These are phyloP conservation scores for western clawed frog (Xenopus tropicalis) DNA, from an alignment of 2,113 vertebrate genomes.

Conservation along the genomic window DNA sequence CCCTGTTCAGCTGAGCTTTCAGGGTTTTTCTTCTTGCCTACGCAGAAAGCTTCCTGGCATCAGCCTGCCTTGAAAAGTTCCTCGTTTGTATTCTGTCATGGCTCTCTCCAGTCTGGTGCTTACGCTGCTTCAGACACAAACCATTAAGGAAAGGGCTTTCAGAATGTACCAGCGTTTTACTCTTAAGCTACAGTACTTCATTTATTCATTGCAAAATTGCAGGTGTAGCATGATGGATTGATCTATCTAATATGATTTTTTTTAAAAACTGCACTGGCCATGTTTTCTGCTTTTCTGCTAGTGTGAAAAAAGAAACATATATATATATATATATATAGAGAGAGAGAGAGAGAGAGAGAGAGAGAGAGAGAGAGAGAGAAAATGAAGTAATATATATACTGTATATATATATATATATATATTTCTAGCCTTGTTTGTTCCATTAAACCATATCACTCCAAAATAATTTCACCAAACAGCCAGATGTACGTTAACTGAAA, in stretches of 20 bases:
- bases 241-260: constrained; percentile 33
- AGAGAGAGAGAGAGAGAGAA: too few relatives aligned
- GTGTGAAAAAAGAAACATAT: constrained; percentile 2
- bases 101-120: constrained; percentile 43
- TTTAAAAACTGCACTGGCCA: not conserved
- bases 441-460: not conserved
- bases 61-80: constrained; percentile 33
- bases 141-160: constrained; percentile 42
- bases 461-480: not conserved
- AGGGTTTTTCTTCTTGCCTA: constrained; percentile 25
- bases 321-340: not conserved
- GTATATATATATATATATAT: not conserved
- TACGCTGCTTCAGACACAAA: constrained; percentile 43
- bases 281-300: not conserved
- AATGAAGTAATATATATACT: too few relatives aligned
- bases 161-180: constrained; percentile 33
- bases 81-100: constrained; percentile 43
- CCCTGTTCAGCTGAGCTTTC: constrained; percentile 39
- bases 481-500: too few relatives aligned
- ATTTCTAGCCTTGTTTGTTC: not conserved
- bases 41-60: constrained; percentile 42
- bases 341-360: too few relatives aligned
- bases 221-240: constrained; percentile 35
- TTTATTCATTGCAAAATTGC: constrained; percentile 43
- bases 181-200: constrained; percentile 34